Conservation (phyloP, 2,113 vertebrate species). For the Sander vitreus region DNA sequence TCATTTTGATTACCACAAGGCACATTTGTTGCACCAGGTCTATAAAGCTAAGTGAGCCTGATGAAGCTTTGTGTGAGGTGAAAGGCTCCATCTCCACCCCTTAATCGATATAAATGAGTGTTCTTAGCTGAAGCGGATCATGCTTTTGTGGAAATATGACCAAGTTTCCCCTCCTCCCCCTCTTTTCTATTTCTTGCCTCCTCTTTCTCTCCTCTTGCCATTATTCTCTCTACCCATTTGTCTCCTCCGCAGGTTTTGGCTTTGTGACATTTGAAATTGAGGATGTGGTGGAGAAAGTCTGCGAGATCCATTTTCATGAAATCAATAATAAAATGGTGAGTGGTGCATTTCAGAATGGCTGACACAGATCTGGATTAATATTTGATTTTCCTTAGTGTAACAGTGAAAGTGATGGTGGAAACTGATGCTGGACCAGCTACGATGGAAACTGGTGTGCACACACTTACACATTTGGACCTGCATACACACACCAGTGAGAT, state of each 20-base stretch:
- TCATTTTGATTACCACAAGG: background rate
- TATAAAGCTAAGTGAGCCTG: background rate
- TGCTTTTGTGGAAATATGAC: slow-evolving; percentile 21
- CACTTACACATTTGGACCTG: background rate
- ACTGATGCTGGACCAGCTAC: background rate
- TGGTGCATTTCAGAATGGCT: slow-evolving; percentile 7
- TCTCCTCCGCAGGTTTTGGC: slow-evolving; percentile 33
- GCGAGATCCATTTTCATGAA: slow-evolving; percentile 48
- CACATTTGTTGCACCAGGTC: background rate
- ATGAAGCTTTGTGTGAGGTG: background rate
- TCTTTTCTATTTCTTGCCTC: background rate
- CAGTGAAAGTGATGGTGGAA: slow-evolving; percentile 12
- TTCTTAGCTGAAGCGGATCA: background rate
- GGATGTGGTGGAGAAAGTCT: slow-evolving; percentile 28
- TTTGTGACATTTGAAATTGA: slow-evolving; percentile 42
- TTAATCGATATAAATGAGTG: slow-evolving; percentile 1
- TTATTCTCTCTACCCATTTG: slow-evolving; percentile 9
- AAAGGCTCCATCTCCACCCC: background rate
- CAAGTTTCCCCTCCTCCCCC: background rate
- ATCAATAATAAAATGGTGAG: slow-evolving; percentile 52
- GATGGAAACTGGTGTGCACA: background rate
- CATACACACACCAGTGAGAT: background rate
- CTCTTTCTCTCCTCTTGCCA: background rate
- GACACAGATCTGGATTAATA: slow-evolving; percentile 14
- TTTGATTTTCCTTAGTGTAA: slow-evolving; percentile 8